A percentile compares a stretch with the other conserved stretches of the same genome.
Conservation (phyloP, 2,113 vertebrate species). For the Aythya baeri region DNA sequence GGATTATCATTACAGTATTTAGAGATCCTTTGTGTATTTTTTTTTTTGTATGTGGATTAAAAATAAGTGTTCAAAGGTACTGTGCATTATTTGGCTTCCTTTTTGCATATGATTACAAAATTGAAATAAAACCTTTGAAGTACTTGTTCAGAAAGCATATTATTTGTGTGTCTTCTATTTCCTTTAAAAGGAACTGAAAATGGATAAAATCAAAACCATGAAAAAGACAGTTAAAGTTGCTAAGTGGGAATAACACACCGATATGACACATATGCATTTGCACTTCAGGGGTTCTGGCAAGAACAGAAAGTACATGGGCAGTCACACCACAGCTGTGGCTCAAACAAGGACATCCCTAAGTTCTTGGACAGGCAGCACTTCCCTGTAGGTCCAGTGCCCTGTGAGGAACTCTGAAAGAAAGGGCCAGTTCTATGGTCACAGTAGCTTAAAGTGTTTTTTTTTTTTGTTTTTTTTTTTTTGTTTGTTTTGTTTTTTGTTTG, state of each 20-base stretch:
- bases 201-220: not conserved
- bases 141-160: not conserved
- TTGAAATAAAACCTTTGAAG: not conserved
- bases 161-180: not conserved
- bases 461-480: not conserved
- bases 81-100: not conserved
- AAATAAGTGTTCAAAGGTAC: not conserved
- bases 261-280: not conserved
- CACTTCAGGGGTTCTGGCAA: not conserved
- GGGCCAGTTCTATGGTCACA: rapidly evolving
- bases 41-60: not conserved
- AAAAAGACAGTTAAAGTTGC: not conserved
- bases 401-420: not conserved
- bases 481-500: too few relatives aligned
- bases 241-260: not conserved
- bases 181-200: not conserved
- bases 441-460: not conserved
- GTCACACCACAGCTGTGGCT: not conserved
- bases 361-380: not conserved
- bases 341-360: too few relatives aligned
- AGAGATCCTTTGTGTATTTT: not conserved
- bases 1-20: not conserved
- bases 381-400: not conserved
- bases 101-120: not conserved
- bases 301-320: not conserved